phyloP scores from a whole-genome alignment of 2,888 invertebrate genomes.

The Orthosia gracilis region DNA sequence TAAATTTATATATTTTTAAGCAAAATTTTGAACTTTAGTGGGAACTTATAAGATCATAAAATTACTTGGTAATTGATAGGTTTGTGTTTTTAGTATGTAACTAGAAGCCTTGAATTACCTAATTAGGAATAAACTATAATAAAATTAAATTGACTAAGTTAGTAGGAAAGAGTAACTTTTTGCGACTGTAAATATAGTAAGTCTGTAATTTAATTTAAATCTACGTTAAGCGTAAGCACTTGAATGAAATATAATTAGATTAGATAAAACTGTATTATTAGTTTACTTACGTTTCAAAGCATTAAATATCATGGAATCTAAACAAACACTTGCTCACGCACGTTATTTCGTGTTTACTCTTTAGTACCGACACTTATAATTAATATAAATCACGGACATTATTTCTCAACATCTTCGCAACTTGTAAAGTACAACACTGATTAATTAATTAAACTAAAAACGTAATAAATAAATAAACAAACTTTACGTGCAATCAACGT shows the following conservation, averaged over 20 bases:
- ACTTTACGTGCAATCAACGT: slow-evolving; percentile 24
- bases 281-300: slow-evolving; percentile 53
- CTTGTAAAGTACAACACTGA: slow-evolving; percentile 22
- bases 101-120: not conserved
- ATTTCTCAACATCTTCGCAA: slow-evolving; percentile 38
- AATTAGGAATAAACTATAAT: not conserved
- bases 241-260: slow-evolving; percentile 19
- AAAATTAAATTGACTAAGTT: not conserved
- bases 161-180: not conserved
- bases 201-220: slow-evolving; percentile 5
- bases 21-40: not conserved
- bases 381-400: slow-evolving; percentile 28
- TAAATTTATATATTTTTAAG: not conserved
- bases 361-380: slow-evolving; percentile 37
- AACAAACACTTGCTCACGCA: slow-evolving; percentile 53
- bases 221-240: not conserved
- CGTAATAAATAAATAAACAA: slow-evolving; percentile 45
- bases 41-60: not conserved
- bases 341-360: slow-evolving; percentile 29
- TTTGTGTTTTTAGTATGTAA: not conserved
- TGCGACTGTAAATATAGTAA: accelerated
- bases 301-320: slow-evolving; percentile 21
- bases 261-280: slow-evolving; percentile 25
- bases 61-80: not conserved
- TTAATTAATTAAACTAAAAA: slow-evolving; percentile 35